phyloP scores from a whole-genome alignment of 2,888 invertebrate genomes.

The Anarsia innoxiella region DNA sequence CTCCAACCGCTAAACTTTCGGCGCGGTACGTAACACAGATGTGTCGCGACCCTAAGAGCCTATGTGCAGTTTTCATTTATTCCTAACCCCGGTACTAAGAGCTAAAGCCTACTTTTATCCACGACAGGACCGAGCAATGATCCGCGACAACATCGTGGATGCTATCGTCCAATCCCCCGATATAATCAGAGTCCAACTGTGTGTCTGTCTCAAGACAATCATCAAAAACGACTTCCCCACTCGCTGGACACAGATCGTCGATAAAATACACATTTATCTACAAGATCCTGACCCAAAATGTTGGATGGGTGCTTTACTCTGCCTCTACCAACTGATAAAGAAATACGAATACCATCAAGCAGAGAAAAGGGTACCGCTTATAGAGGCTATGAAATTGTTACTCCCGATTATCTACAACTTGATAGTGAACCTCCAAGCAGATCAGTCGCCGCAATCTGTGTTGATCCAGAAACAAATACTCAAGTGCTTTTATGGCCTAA shows the following conservation, averaged over 20 bases:
- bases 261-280: slow-evolving; percentile 94
- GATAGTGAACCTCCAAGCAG: slow-evolving; percentile 85
- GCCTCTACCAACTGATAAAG: slow-evolving; percentile 96
- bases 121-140: slow-evolving; percentile 95
- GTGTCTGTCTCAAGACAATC: slow-evolving; percentile 93
- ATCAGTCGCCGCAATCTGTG: slow-evolving; percentile 90
- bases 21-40: too few species aligned
- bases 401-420: slow-evolving; percentile 94
- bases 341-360: slow-evolving; percentile 92
- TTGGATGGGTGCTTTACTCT: slow-evolving; percentile 94
- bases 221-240: slow-evolving; percentile 97
- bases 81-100: too few species aligned
- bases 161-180: slow-evolving; percentile 96
- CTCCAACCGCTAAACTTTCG: too few species aligned
- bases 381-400: slow-evolving; percentile 95
- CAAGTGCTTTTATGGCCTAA: slow-evolving; percentile 92
- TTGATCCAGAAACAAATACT: slow-evolving; percentile 94
- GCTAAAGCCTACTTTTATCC: too few species aligned
- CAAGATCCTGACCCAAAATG: slow-evolving; percentile 91
- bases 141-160: slow-evolving; percentile 95
- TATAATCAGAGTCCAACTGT: slow-evolving; percentile 91
- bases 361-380: slow-evolving; percentile 91
- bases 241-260: slow-evolving; percentile 95
- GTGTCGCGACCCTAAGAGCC: too few species aligned
- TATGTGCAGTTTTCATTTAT: too few species aligned